Evolutionary conservation across 2,797 vertebrate species (phyloP).

Genomic region (Helarctos malayanus): DNA sequence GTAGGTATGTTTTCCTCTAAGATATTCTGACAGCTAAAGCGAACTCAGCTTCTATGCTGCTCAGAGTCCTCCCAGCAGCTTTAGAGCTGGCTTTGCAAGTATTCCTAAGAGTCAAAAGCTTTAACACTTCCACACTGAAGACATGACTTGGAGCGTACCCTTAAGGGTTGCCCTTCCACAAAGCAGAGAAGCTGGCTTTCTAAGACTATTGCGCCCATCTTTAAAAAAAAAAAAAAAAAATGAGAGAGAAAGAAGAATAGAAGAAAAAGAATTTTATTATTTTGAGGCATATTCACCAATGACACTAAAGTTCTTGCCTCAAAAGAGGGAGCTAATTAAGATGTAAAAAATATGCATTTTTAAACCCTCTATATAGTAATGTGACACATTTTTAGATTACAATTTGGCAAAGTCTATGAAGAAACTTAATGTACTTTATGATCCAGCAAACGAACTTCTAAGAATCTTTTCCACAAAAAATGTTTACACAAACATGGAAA

Average conservation of each 20-base stretch:
- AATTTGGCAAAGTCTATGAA: neutral
- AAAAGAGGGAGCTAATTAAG: neutral
- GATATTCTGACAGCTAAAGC: slow-evolving; percentile 74
- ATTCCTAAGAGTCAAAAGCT: slow-evolving; percentile 56
- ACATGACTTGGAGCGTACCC: neutral
- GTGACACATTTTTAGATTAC: neutral
- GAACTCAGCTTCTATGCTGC: slow-evolving; percentile 66
- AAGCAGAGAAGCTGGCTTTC: neutral
- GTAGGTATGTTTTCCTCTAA: slow-evolving; percentile 74
- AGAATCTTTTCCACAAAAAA: slow-evolving; percentile 52
- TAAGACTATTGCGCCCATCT: neutral
- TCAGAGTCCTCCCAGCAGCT: slow-evolving; percentile 64
- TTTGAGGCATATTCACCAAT: neutral
- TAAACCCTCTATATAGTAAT: neutral
- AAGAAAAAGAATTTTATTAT: neutral
- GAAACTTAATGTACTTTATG: neutral
- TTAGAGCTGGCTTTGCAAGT: slow-evolving; percentile 53
- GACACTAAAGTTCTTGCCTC: neutral
- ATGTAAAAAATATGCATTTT: neutral
- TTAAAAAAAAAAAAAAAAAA: neutral
- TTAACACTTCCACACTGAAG: neutral
- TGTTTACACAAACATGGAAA: neutral
- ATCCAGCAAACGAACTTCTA: slow-evolving; percentile 17
- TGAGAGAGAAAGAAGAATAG: neutral
- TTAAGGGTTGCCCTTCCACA: neutral